Base-by-base conservation (phyloP, 1,140 invertebrate species). In the Lasioglossum baleicum region DNA sequence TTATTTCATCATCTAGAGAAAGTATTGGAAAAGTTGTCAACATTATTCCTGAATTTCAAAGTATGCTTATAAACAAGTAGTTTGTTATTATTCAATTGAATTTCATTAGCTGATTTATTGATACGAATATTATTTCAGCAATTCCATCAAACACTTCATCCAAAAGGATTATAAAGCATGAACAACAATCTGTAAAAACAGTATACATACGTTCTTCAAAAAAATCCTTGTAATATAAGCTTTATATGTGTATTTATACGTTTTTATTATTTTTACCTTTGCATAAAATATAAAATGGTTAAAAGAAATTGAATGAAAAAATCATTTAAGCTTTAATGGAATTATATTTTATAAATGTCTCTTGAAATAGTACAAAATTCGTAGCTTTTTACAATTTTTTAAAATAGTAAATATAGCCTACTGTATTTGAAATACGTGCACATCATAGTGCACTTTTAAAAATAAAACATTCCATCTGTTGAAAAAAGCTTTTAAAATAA, bases 1-100 rank as follows among this genome's bases (percentile, higher is more conserved):
- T 70, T 26, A 48, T 81, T n/a, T 31, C 74, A 10, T 87, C 88
- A n/a, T 88, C 89, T 10, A 82, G 80, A 35, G 88, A 83, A 67
- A 92, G 90, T 72, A 67, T 88, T 42, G 80, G 84, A 70, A 87
- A 75, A 17, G 8, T 91, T 60, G 66, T 90, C n/a, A 91, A 88
- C 31, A 82, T 91, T 77, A 65, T 90, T 64, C 81, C 81, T 10
- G 68, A 73, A 61, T 87, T 86, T 44, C 78, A 75, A 81, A 20
- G 86, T 87, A 81, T 17, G 48, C 67, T n/a, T 0, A 26, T 68
- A 40, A 44, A 44, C 0, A 35, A 53, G 2, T 10, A 63, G 0
- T 53, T 22, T 15, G 42, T 66, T 13, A 13, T 60, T 60, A 22
- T 7, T 72, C 13, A 3, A 48, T 48, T 35, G 6, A 53, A 13